Evolutionary conservation across 1,140 invertebrate species (phyloP), one percentile per base, ranked within the genome.

Genomic region (Drosophila baimaii): DNA sequence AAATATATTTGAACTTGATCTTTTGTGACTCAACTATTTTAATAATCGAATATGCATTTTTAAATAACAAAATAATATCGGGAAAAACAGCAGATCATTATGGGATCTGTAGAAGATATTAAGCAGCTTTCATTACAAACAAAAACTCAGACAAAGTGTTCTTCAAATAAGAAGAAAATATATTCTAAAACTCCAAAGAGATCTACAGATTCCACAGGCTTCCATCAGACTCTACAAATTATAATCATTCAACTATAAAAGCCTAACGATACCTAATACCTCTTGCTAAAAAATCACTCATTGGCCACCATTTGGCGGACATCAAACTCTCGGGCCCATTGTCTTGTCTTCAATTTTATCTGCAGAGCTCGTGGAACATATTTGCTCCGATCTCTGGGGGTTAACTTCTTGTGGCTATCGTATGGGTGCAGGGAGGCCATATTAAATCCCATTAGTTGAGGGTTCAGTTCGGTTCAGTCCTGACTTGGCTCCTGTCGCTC

Each of bases 371-470:
- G 61, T 21, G 43, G 64, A 56, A 49, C 71, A 69, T 43, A 83
- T 75, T 68, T 56, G 47, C 69, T 62, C 61, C 59, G 62, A 64
- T 69, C 56, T 33, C 56, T 33, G 58, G 75, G 75, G 82, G 69
- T 57, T 71, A 71, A 57, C 44, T 66, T 56, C 33, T 71, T 37
- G 27, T 47, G 35, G 46, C 63, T 25, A 23, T 70, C 56, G 51
- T 46, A 54, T 73, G 69, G 69, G 39, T 62, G 35, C 69, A 62
- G 69, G 25, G 69, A 49, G 29, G 33, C 69, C 65, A 57, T 58
- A 71, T 70, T 47, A 71, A 58, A 49, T 37, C 66, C 19, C 70
- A 73, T 73, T 73, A 54, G 55, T 52, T 61, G 39, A 39, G 57
- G 31, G 29, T 65, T 65, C 79, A 71, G 41, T 39, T 39, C 65